Percentiles rank a stretch among this genome's conserved stretches.
phyloP scores from a whole-genome alignment of 1,140 invertebrate genomes.

The Tetramorium alpestre region DNA sequence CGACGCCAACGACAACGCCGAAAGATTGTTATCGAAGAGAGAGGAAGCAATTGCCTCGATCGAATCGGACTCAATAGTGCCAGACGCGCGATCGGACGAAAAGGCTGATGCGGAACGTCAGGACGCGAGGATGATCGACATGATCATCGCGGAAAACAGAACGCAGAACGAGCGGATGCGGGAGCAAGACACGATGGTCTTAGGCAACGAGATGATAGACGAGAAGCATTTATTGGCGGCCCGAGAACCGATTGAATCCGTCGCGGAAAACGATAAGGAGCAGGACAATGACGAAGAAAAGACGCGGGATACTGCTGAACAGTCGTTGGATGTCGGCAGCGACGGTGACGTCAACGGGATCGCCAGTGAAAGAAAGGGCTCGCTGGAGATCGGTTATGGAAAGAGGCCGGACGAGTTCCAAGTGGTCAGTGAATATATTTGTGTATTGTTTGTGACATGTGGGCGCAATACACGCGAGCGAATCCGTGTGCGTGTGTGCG shows the following conservation, averaged over 20 bases:
- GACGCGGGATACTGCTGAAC: constrained; percentile 59
- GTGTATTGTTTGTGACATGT: background rate
- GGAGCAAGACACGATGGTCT: constrained; percentile 54
- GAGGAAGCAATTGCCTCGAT: constrained; percentile 20
- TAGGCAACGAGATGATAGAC: constrained; percentile 47
- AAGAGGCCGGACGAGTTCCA: constrained; percentile 78
- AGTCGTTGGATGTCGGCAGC: constrained; percentile 49
- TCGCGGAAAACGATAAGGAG: constrained; percentile 51
- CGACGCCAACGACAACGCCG: constrained; percentile 45
- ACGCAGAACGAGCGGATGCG: constrained; percentile 52
- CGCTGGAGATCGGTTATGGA: constrained; percentile 40
- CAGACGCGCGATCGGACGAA: background rate
- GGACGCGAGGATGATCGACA: constrained; percentile 63
- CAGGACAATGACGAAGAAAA: constrained; percentile 29
- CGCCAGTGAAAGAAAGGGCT: constrained; percentile 30
- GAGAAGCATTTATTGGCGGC: constrained; percentile 40
- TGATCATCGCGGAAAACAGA: constrained; percentile 56
- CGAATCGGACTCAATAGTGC: constrained; percentile 20
- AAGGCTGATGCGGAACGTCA: constrained; percentile 31
- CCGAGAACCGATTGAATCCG: constrained; percentile 22
- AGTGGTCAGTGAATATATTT: constrained; percentile 72
- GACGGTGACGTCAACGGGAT: constrained; percentile 61
- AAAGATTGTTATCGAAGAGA: constrained; percentile 16
- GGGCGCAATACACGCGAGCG: background rate
- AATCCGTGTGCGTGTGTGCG: background rate